A percentile compares a stretch with the other conserved stretches of the same genome.
These are phyloP conservation scores for Acrossocheilus fasciatus DNA, from an alignment of 2,797 vertebrate genomes.

Conservation along the genomic window DNA sequence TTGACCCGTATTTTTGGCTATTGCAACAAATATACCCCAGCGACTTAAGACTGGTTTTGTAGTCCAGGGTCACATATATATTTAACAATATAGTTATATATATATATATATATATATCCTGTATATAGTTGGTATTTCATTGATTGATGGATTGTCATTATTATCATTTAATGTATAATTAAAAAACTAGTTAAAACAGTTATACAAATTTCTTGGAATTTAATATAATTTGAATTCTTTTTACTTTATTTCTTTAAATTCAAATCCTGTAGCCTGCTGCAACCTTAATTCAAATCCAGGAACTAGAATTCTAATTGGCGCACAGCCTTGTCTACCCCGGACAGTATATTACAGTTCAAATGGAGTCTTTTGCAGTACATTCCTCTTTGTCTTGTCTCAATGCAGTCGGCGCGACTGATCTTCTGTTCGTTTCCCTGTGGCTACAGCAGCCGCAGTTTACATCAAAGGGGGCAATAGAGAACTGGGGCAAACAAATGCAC, in stretches of 20 bases:
- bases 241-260: background rate
- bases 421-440: constrained; percentile 53
- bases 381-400: background rate
- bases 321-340: background rate
- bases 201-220: background rate
- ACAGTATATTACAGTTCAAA: constrained; percentile 7
- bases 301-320: background rate
- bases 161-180: background rate
- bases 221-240: background rate
- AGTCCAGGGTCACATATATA: too few relatives aligned
- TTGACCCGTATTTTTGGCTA: too few relatives aligned
- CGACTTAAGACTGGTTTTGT: too few relatives aligned
- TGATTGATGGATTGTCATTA: background rate
- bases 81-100: too few relatives aligned
- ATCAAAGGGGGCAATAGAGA: constrained; percentile 81
- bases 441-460: constrained; percentile 65
- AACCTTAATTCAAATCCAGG: background rate
- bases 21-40: too few relatives aligned
- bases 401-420: background rate
- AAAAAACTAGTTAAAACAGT: background rate
- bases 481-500: constrained; percentile 77
- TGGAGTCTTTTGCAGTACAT: background rate
- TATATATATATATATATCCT: too few relatives aligned
- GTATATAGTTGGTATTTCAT: too few relatives aligned
- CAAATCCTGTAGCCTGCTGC: background rate